phyloP scores from a whole-genome alignment of 2,797 vertebrate species.

The Sternotherus odoratus region DNA sequence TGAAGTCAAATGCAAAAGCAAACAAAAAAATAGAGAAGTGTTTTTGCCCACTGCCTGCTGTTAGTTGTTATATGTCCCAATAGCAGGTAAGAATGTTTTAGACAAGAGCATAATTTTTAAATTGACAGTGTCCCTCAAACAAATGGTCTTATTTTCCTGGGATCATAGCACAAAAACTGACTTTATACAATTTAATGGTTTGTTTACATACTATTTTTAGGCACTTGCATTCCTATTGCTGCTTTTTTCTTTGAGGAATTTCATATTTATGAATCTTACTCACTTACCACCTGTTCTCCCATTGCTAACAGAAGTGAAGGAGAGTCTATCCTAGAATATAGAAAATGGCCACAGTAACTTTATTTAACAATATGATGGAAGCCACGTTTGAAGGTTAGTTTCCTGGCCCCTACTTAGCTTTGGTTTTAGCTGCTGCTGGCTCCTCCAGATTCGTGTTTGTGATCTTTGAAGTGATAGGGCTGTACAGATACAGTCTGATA shows the following conservation, averaged over 20 bases:
- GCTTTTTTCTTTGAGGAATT: neutral
- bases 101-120: neutral
- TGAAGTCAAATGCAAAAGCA: neutral
- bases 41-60: neutral
- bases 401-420: neutral
- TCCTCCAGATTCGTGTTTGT: neutral
- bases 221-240: neutral
- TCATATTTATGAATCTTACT: neutral
- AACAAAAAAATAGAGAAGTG: neutral
- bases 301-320: neutral
- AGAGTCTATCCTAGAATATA: neutral
- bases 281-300: neutral
- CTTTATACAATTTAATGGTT: neutral
- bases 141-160: neutral
- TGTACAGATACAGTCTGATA: neutral
- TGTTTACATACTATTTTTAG: neutral
- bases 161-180: neutral
- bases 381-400: neutral
- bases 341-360: neutral
- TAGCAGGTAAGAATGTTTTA: neutral
- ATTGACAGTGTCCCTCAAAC: neutral
- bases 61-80: no score
- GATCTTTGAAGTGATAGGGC: neutral
- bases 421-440: neutral
- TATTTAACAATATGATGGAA: neutral